phyloP scores from a whole-genome alignment of 2,797 vertebrate species.

The Tenualosa ilisha region DNA sequence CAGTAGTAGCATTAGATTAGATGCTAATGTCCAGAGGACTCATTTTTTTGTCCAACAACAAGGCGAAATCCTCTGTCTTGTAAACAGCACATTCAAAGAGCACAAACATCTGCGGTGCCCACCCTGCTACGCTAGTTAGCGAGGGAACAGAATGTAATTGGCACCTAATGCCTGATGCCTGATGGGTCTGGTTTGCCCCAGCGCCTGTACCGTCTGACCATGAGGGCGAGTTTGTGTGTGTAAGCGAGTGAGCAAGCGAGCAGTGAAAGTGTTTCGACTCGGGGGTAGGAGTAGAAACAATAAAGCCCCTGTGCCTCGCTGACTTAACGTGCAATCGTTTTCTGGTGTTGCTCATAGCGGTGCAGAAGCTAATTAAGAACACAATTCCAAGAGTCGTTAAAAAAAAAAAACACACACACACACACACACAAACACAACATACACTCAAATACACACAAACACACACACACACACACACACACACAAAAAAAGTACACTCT shows the following conservation, averaged over 20 bases:
- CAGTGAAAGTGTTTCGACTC: neutral
- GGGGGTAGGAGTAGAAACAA: neutral
- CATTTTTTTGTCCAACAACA: neutral
- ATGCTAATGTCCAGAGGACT: neutral
- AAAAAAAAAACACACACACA: neutral
- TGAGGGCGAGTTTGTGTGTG: neutral
- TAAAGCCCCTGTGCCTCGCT: neutral
- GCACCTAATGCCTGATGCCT: neutral
- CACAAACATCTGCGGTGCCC: neutral
- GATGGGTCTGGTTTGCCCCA: neutral
- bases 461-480: neutral
- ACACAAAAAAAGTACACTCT: neutral
- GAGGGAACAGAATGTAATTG: neutral
- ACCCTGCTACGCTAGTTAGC: neutral
- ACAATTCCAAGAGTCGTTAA: neutral
- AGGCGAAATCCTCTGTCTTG: neutral
- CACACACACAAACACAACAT: neutral
- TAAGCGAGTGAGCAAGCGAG: too few species aligned
- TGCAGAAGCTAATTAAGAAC: constrained; percentile 1
- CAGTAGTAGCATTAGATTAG: neutral
- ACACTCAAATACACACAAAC: neutral
- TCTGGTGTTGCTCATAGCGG: neutral
- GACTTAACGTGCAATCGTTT: neutral
- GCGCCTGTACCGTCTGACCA: neutral
- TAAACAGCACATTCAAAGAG: neutral